phyloP scores from a whole-genome alignment of 2,797 vertebrate species.

The Vespertilio murinus region DNA sequence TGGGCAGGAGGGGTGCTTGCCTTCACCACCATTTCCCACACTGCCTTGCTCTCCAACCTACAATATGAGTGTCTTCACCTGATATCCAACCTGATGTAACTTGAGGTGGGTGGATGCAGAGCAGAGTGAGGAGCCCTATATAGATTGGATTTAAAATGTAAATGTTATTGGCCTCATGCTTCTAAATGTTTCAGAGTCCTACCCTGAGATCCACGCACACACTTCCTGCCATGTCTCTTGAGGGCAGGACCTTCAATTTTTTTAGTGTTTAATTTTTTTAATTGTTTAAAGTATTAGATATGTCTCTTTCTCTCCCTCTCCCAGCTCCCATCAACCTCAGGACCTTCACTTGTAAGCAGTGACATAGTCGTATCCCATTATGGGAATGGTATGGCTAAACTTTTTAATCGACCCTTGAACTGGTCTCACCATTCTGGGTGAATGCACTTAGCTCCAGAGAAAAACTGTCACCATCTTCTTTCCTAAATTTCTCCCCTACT shows the following conservation, averaged over 20 bases:
- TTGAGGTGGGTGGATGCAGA: background rate
- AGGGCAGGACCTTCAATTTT: background rate
- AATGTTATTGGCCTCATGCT: background rate
- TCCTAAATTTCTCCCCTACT: background rate
- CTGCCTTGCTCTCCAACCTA: background rate
- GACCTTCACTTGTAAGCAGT: background rate
- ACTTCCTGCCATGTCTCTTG: background rate
- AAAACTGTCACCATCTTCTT: background rate
- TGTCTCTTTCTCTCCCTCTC: too few species aligned
- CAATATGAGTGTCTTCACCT: background rate
- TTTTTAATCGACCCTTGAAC: background rate
- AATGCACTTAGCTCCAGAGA: background rate
- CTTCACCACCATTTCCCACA: background rate
- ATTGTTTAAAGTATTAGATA: too few species aligned
- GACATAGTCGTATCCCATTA: background rate
- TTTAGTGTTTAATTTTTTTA: too few species aligned
- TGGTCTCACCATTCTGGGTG: background rate
- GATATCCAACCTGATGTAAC: background rate
- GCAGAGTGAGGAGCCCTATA: background rate
- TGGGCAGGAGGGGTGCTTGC: fast-evolving
- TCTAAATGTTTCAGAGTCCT: background rate
- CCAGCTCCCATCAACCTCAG: too few species aligned
- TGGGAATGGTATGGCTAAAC: background rate
- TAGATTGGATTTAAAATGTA: background rate
- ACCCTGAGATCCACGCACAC: background rate